A percentile compares a stretch with the other conserved stretches of the same genome.
phyloP scores from a whole-genome alignment of 1,140 invertebrate species.

The Drosophila cardini region DNA sequence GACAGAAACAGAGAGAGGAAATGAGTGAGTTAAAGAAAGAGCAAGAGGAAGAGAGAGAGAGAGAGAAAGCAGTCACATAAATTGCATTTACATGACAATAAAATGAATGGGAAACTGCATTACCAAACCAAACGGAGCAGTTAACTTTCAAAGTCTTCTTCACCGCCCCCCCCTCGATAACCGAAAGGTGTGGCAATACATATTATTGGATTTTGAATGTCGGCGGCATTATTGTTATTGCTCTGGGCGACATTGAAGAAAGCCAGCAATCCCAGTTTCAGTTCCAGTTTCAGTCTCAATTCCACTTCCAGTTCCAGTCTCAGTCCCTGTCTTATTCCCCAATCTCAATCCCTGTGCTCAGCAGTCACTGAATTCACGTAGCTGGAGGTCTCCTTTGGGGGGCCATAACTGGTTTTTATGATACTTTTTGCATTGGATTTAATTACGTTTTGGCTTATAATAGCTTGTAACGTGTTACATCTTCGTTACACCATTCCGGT shows the following conservation, averaged over 20 bases:
- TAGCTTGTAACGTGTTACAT: background rate
- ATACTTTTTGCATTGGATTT: slow-evolving; percentile 14
- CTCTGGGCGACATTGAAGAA: slow-evolving; percentile 29
- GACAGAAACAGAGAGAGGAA: background rate
- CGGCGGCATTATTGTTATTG: slow-evolving; percentile 44
- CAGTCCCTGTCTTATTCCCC: background rate
- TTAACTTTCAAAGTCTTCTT: slow-evolving; percentile 23
- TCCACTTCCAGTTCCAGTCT: background rate
- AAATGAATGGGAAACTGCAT: slow-evolving; percentile 44
- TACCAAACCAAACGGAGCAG: slow-evolving; percentile 24
- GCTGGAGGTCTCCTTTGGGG: slow-evolving; percentile 18
- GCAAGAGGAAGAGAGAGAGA: background rate
- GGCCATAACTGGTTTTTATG: slow-evolving; percentile 29
- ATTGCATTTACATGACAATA: slow-evolving; percentile 74
- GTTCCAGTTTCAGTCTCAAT: slow-evolving; percentile 4
- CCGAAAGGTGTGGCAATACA: slow-evolving; percentile 44
- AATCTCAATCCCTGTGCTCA: background rate
- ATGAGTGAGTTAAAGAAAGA: background rate
- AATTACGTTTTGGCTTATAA: slow-evolving; percentile 12
- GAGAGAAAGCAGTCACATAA: slow-evolving; percentile 42
- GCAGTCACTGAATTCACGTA: background rate
- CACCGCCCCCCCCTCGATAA: slow-evolving; percentile 1
- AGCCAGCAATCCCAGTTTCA: slow-evolving; percentile 11
- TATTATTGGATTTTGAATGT: slow-evolving; percentile 47
- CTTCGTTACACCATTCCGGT: background rate